Percentiles rank a stretch among this genome's conserved stretches.
Conservation (phyloP, 1,140 invertebrate species). For the Drosophila sucinea region DNA sequence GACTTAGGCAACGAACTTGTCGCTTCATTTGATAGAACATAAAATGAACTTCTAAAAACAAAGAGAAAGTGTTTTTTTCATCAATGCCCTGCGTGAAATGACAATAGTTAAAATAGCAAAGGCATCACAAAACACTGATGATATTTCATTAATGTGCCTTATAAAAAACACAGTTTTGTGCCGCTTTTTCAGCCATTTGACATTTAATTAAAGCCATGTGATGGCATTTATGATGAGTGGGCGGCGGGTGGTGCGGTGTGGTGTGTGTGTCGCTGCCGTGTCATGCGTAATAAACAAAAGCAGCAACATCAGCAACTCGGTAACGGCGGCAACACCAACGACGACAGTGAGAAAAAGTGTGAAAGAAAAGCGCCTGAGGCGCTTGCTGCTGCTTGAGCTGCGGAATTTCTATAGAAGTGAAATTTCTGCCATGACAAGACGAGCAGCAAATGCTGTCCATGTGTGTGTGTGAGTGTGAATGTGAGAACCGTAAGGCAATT, state of each 20-base stretch:
- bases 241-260: constrained; percentile 17
- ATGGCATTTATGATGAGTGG: constrained; percentile 69
- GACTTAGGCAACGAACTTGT: constrained; percentile 66
- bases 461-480: constrained; percentile 41
- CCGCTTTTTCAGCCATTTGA: constrained; percentile 34
- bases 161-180: constrained; percentile 67
- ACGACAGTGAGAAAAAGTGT: constrained; percentile 57
- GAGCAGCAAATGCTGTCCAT: background rate
- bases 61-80: constrained; percentile 27
- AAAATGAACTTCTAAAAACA: constrained; percentile 45
- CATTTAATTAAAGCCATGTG: constrained; percentile 74
- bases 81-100: constrained; percentile 56
- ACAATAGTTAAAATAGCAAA: constrained; percentile 48
- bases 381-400: constrained; percentile 20
- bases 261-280: constrained; percentile 14
- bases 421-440: constrained; percentile 63
- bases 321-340: constrained; percentile 28
- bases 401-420: constrained; percentile 79
- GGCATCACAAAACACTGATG: background rate
- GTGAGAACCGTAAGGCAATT: constrained; percentile 79
- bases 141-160: constrained; percentile 35
- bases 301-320: constrained; percentile 19
- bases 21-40: constrained; percentile 47
- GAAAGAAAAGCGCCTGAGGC: constrained; percentile 57
- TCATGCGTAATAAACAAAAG: constrained; percentile 73